Base-by-base conservation (phyloP, 2,888 invertebrate species). In the Pogonocherus hispidulus region DNA sequence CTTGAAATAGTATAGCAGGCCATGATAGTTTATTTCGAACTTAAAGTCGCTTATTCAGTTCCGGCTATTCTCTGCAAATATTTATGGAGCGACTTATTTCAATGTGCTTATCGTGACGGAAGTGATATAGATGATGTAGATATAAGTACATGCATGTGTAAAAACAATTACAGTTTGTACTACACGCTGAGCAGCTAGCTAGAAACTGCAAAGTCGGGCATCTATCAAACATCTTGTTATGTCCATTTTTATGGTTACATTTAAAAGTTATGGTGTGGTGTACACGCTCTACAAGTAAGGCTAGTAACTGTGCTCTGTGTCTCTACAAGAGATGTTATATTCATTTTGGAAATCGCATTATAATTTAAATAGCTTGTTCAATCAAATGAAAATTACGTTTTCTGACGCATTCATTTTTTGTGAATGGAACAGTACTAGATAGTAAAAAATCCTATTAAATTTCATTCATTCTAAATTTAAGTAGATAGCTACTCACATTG, bases 111-210 rank as follows among this genome's bases (percentile, higher is more conserved):
- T 79, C 78, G 80, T 80, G 80, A 79, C 80, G 79, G 79, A 80
- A 80, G 78, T 79, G 78, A 76, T 78, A 74, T 68, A 79, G 79
- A 79, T 79, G 79, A 79, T 79, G 79, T 77, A 79, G 79, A 79
- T 78, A 78, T 75, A 77, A 73, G 72, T 74, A 76, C 76, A 76
- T 80, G 80, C 79, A 80, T 79, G 80, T 80, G 79, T 79, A 80
- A 79, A 80, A 79, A 80, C 80, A 80, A 80, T 80, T 80, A 80
- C 73, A 72, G 74, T 76, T 73, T 75, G 78, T 77, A 76, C 65
- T 75, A 77, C 74, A 76, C 71, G 78, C 74, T 74, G 75, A 64
- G 75, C 75, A 73, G 70, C 75, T 75, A 75, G 76, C 71, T 69
- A 70, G 72, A 73, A 69, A 68, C 64, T 37, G 66, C 72, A 55